These are phyloP conservation scores for Dioctria rufipes DNA, from an alignment of 2,888 invertebrate species.

Conservation along the genomic window DNA sequence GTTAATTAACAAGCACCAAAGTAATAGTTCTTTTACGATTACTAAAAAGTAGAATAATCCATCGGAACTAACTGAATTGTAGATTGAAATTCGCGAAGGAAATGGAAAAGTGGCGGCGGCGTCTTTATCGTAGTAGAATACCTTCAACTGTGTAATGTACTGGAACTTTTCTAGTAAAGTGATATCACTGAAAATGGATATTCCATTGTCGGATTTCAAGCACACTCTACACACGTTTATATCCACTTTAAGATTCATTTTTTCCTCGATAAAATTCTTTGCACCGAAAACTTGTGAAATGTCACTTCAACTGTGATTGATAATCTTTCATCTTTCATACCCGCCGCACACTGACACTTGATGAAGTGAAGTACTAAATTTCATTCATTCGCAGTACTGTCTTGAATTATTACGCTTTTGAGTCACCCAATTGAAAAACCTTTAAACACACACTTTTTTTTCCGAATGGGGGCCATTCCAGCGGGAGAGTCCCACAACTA, in stretches of 20 bases:
- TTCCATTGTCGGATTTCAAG: constrained; percentile 64
- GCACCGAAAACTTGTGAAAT: not conserved
- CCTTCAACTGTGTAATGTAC: constrained; percentile 64
- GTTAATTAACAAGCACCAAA: not conserved
- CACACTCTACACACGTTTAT: constrained; percentile 66
- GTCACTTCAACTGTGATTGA: not conserved
- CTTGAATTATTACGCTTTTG: too few relatives aligned
- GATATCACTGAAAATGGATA: constrained; percentile 59
- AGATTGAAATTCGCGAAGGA: not conserved
- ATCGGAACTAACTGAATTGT: not conserved
- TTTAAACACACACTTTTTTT: too few relatives aligned
- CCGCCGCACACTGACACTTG: not conserved
- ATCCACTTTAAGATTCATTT: constrained; percentile 34
- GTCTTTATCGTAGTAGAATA: constrained; percentile 57
- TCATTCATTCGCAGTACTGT: too few relatives aligned
- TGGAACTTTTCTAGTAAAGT: constrained; percentile 63
- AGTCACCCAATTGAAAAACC: too few relatives aligned
- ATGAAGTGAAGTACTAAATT: not conserved
- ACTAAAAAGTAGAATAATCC: not conserved
- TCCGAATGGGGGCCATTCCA: too few relatives aligned
- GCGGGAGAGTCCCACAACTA: too few relatives aligned
- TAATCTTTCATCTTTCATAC: not conserved
- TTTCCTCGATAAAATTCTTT: not conserved
- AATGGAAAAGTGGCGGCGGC: constrained; percentile 1
- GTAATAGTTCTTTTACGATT: not conserved